Evolutionary conservation across 1,140 invertebrate genomes (phyloP).

Genomic region (Gonatopus flavifemur): DNA sequence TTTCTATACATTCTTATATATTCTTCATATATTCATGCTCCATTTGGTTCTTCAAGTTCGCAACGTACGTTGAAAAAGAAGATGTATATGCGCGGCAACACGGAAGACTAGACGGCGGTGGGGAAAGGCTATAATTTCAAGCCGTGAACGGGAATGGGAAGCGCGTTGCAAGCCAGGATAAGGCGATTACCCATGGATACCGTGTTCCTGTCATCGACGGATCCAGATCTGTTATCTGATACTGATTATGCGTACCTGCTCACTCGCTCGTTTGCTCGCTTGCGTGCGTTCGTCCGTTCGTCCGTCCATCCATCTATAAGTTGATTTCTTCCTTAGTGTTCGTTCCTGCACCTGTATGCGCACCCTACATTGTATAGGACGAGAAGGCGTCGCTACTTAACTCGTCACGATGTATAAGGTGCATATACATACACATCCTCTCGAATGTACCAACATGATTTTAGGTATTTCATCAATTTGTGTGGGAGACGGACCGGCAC

Average conservation of each 20-base stretch:
- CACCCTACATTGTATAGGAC: not conserved
- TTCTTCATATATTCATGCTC: not conserved
- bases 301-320: no score
- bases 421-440: slow-evolving; percentile 8
- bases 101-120: not conserved
- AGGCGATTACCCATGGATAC: slow-evolving; percentile 30
- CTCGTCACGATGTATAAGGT: slow-evolving; percentile 21
- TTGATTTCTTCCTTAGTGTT: no score
- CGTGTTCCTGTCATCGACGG: slow-evolving; percentile 39
- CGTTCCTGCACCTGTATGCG: no score
- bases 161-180: slow-evolving; percentile 15
- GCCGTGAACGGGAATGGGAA: slow-evolving; percentile 23
- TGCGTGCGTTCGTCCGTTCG: no score
- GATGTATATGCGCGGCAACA: not conserved
- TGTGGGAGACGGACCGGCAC: no score
- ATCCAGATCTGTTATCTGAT: slow-evolving; percentile 38
- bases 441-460: no score
- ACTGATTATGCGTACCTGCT: slow-evolving; percentile 29
- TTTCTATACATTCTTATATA: not conserved
- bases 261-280: slow-evolving; percentile 11
- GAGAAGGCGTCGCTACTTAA: slow-evolving; percentile 2
- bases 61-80: not conserved
- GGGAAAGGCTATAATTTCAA: slow-evolving; percentile 4
- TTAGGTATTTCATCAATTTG: no score
- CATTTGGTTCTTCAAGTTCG: no score